Base-by-base conservation (phyloP, 2,797 vertebrate species). In the Allobates femoralis region DNA sequence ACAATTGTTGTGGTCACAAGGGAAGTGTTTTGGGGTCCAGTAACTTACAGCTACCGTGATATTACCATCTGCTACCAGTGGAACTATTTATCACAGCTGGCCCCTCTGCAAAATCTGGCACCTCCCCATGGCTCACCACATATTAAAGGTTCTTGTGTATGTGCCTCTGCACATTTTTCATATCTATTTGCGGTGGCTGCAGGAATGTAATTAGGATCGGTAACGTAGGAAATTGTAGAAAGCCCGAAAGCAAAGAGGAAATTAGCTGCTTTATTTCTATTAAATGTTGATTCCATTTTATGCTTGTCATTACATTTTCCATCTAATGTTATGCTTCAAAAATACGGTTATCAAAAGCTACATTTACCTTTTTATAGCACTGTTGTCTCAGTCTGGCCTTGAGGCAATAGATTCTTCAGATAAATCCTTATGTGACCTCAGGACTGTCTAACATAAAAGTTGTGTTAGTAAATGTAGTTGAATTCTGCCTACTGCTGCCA, bases 141-240 rank as follows among this genome's bases (percentile, higher is more conserved):
- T 8, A 41, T 41, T n/a, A n/a, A n/a, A n/a, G n/a, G n/a, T 32
- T 46, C 41, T 46, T 46, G 5, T 32, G 30, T 5, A 16, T 5
- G 23, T 60, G 23, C 32, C 64, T 34, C 1, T 32, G 7, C 18
- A 32, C 19, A 5, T 30, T 34, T 30, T 66, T 19, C 32, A 28
- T 16, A 32, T 66, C 16, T 19, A 15, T 19, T 16, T 66, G 64
- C 32, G 15, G 30, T 66, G 64, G 28, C 28, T 0, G 16, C 28
- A 66, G 64, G 28, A 66, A 66, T 4, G 12, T 28, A 66, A 32
- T 66, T 32, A 66, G 19, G 64, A 32, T 19, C 14, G 60, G 26
- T 62, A 62, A 62, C 28, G 30, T 60, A 60, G 23, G 56, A 60
- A 60, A 66, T 66, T 66, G 64, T 66, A 66, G 64, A 14, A 64